Evolutionary conservation across 2,113 vertebrate genomes (phyloP).

Genomic region (Trinectes maculatus): DNA sequence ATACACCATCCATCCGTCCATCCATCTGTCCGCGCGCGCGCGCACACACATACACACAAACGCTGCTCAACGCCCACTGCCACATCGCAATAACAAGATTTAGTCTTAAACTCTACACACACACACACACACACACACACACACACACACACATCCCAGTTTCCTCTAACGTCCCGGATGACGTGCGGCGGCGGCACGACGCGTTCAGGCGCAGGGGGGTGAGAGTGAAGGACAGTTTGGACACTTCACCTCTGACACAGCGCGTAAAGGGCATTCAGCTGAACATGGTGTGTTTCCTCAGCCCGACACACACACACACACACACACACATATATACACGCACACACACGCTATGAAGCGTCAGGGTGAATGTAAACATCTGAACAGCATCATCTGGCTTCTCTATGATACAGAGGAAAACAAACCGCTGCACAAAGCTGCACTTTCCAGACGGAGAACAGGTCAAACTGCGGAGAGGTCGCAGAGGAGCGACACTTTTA

Average conservation of each 20-base stretch:
- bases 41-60: slow-evolving; percentile 20
- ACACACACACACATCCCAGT: slow-evolving; percentile 1
- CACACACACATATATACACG: slow-evolving; percentile 36
- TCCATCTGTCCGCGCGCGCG: slow-evolving; percentile 26
- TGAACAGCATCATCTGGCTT: background rate
- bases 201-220: slow-evolving; percentile 51
- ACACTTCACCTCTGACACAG: slow-evolving; percentile 20
- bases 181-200: background rate
- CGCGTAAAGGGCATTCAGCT: slow-evolving; percentile 12
- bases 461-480: slow-evolving; percentile 21
- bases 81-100: slow-evolving; percentile 85
- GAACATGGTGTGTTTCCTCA: background rate
- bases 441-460: background rate
- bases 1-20: slow-evolving; percentile 63
- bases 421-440: background rate
- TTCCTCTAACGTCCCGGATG: background rate
- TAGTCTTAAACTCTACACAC: slow-evolving; percentile 68
- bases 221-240: slow-evolving; percentile 60
- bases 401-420: background rate
- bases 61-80: slow-evolving; percentile 81
- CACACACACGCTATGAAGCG: slow-evolving; percentile 22
- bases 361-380: slow-evolving; percentile 24
- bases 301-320: slow-evolving; percentile 12
- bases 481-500: slow-evolving; percentile 33
- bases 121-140: background rate